phyloP scores from a whole-genome alignment of 2,888 invertebrate species.

The Venusia cambrica region DNA sequence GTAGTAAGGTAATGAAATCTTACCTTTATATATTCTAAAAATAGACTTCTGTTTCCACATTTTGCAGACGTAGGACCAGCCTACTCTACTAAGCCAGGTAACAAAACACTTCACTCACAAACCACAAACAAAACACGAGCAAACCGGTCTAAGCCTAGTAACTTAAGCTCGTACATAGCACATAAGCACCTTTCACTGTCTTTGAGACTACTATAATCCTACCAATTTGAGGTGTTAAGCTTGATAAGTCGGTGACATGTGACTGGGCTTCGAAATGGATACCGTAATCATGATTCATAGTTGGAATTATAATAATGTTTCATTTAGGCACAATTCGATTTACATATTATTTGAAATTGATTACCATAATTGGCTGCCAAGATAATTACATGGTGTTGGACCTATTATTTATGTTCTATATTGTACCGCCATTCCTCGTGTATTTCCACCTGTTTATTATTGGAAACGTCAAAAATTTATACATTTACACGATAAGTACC shows the following conservation, averaged over 20 bases:
- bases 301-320: too few relatives aligned
- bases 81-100: not conserved
- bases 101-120: conserved; percentile 15
- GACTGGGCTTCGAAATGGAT: too few relatives aligned
- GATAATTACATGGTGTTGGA: conserved; percentile 1
- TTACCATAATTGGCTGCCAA: not conserved
- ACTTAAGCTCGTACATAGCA: conserved; percentile 14
- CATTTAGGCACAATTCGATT: too few relatives aligned
- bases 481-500: too few relatives aligned
- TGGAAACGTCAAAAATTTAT: too few relatives aligned
- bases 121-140: conserved; percentile 15
- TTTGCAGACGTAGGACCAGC: not conserved
- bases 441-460: too few relatives aligned
- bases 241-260: not conserved
- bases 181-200: conserved; percentile 41
- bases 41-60: conserved; percentile 13
- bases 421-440: too few relatives aligned
- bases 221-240: conserved; percentile 11
- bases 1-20: too few relatives aligned
- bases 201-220: conserved; percentile 36
- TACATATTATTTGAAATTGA: too few relatives aligned
- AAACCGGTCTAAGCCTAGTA: conserved; percentile 17
- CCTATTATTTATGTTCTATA: not conserved
- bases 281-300: too few relatives aligned
- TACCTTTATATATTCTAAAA: conserved; percentile 10